Evolutionary conservation across 2,888 invertebrate species (phyloP), one percentile per base, ranked within the genome.

Genomic region (Crematogaster levior): DNA sequence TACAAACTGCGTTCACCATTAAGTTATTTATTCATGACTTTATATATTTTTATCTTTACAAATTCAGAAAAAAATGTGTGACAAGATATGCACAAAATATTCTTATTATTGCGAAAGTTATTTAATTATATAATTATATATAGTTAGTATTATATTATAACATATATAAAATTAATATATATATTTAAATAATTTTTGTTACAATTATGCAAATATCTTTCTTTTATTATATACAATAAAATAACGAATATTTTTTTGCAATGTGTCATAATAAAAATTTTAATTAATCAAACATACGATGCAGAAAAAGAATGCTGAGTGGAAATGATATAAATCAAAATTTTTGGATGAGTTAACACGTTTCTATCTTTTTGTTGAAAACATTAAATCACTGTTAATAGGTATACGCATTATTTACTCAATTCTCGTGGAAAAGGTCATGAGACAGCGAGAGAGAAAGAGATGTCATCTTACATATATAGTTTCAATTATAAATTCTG

Each of bases 401-500:
- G 0, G 12, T 27, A 12, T 21, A 68, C 18, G 15, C 12, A 10
- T 56, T 43, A 51, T 37, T 43, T 51, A 21, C 30, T 30, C 21
- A 30, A 43, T 30, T 56, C 24, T 56, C 53, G 53, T 27, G 12
- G 24, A 68, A 53, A 53, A 21, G 3, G 2, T 2, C 3, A 18
- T 18, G n/a, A 51, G 10, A 34, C 34, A n/a, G n/a, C n/a, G n/a
- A n/a, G n/a, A n/a, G n/a, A n/a, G n/a, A n/a, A n/a, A n/a, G n/a
- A n/a, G n/a, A n/a, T n/a, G n/a, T n/a, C n/a, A 6, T 34, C 34
- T 6, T 34, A 6, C 34, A n/a, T n/a, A n/a, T 74, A 48, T n/a
- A 63, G 77, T 43, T 43, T 68, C 24, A 70, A 56, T 79, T 79
- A 79, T 70, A 56, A 79, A 79, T 30, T 56, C 43, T 5, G 30